Evolutionary conservation across 2,113 vertebrate species (phyloP), one percentile per base, ranked within the genome.

Genomic region (Erinaceus europaeus): DNA sequence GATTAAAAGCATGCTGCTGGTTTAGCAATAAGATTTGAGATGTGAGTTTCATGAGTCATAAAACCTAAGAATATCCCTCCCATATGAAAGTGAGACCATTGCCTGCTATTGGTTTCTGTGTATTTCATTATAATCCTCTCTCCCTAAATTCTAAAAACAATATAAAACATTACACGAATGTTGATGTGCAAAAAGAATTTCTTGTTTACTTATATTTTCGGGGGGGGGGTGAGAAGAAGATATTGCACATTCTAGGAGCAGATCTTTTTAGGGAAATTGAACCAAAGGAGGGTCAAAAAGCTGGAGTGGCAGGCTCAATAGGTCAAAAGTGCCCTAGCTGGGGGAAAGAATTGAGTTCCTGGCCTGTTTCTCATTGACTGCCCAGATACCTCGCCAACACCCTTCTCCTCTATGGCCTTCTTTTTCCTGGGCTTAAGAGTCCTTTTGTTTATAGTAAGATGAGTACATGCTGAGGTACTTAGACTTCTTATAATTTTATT

Each of bases 121-220:
- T 18, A n/a, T 72, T 5, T 36, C 25, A 5, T 12, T 50, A 2
- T n/a, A n/a, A n/a, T n/a, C n/a, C n/a, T n/a, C n/a, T n/a, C n/a
- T n/a, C 29, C 29, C 20, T 61, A 61, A 69, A 23, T 46, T 67
- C 61, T 53, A 65, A 69, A 83, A 74, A n/a, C n/a, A n/a, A n/a
- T n/a, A n/a, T n/a, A n/a, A n/a, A n/a, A n/a, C n/a, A 7, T 59
- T 71, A 53, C 10, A 9, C 6, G 59, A 23, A 38, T 73, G n/a
- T 46, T 59, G 4, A 20, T 50, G 34, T 34, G 25, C 57, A 71
- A 68, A 69, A 4, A 44, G 1, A 46, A 78, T 25, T 72, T 36
- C n/a, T 52, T 76, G 25, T 81, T 72, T 77, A 20, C 38, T 79
- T 83, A 57, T 50, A 18, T 83, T 87, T 77, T 79, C 34, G 72